Evolutionary conservation across 2,888 invertebrate genomes (phyloP).

Genomic region (Polydesmus complanatus): DNA sequence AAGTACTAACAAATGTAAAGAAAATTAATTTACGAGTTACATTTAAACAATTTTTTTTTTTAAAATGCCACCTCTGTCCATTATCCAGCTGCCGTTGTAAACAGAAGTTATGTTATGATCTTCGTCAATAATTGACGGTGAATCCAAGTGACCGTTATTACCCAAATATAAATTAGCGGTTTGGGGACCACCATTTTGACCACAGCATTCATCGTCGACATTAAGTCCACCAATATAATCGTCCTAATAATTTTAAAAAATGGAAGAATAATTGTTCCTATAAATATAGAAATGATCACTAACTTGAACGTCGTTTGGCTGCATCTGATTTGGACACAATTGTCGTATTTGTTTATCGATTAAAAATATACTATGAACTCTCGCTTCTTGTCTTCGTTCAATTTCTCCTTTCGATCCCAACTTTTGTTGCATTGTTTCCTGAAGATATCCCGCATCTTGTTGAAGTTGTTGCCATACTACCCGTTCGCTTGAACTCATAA

Average conservation of each 20-base stretch:
- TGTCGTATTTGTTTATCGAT: slow-evolving; percentile 16
- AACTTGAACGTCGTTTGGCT: not conserved
- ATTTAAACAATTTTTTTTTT: not conserved
- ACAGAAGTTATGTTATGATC: slow-evolving; percentile 33
- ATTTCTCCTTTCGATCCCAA: slow-evolving; percentile 16
- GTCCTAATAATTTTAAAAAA: not conserved
- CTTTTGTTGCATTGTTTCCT: slow-evolving; percentile 17
- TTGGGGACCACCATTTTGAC: slow-evolving; percentile 15
- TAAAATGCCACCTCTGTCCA: slow-evolving; percentile 32
- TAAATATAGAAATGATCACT: not conserved
- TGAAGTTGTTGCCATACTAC: slow-evolving; percentile 10
- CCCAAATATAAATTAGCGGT: slow-evolving; percentile 12
- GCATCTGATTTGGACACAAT: slow-evolving; percentile 4
- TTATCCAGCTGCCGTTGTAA: slow-evolving; percentile 49
- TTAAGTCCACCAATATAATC: not conserved
- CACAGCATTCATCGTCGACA: not conserved
- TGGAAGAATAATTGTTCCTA: not conserved
- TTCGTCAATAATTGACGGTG: slow-evolving; percentile 2
- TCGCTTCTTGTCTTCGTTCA: slow-evolving; percentile 13
- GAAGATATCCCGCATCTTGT: slow-evolving; percentile 10
- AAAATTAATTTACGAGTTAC: not conserved
- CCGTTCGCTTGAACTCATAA: not conserved
- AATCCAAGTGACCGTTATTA: slow-evolving; percentile 4
- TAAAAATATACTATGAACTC: slow-evolving; percentile 14
- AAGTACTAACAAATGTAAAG: slow-evolving; percentile 25